A percentile compares a stretch with the other conserved stretches of the same genome.
Evolutionary conservation across 37 sponge, comb jelly and placozoan genomes (phyloP).

Genomic region (Halichondria panicea): DNA sequence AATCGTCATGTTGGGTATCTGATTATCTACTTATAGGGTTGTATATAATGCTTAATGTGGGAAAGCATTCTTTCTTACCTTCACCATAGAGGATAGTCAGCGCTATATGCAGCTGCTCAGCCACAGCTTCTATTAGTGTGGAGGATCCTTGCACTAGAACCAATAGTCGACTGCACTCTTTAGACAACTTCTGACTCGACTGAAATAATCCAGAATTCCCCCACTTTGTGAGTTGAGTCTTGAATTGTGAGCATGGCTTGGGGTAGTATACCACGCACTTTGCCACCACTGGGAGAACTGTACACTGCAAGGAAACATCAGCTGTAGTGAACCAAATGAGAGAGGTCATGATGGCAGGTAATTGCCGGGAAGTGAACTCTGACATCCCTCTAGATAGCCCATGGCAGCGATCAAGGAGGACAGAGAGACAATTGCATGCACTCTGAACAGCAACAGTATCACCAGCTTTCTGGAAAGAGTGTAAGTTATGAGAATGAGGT

Average conservation of each 20-base stretch:
- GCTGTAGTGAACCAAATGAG: constrained; percentile 21
- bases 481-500: no score
- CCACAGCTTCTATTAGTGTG: not conserved
- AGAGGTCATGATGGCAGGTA: constrained; percentile 12
- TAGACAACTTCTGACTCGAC: not conserved
- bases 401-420: no score
- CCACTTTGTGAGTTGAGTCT: constrained; percentile 19
- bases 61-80: not conserved
- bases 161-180: constrained; percentile 24
- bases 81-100: not conserved
- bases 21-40: no score
- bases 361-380: constrained; percentile 8
- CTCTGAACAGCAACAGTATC: no score
- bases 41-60: not conserved
- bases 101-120: not conserved
- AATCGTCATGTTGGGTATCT: not conserved
- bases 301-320: constrained; percentile 4
- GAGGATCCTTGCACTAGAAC: not conserved
- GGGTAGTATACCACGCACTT: constrained; percentile 10
- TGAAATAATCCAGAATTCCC: constrained; percentile 4
- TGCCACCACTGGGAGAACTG: not conserved
- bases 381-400: not conserved
- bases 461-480: no score
- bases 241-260: not conserved
- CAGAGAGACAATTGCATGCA: no score